phyloP scores from a whole-genome alignment of 1,140 invertebrate species.

The Bicyclus anynana region DNA sequence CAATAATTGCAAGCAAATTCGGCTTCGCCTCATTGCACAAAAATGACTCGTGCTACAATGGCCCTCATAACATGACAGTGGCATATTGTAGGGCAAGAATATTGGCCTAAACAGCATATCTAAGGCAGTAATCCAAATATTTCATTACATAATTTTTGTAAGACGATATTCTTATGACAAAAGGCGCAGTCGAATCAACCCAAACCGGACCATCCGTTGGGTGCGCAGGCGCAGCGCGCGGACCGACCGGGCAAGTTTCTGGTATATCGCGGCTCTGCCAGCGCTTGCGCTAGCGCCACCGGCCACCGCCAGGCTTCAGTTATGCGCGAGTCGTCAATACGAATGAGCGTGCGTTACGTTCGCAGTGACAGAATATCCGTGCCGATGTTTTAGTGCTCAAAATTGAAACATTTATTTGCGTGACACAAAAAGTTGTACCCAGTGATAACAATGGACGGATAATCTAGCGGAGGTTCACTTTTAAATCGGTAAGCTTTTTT shows the following conservation, averaged over 20 bases:
- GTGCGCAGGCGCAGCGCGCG: constrained; percentile 47
- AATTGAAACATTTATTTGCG: constrained; percentile 38
- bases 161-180: constrained; percentile 60
- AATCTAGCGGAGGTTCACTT: constrained; percentile 10
- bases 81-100: too few relatives aligned
- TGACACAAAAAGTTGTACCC: constrained; percentile 34
- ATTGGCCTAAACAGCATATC: constrained; percentile 3
- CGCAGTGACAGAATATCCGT: constrained; percentile 35
- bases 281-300: too few relatives aligned
- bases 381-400: constrained; percentile 51
- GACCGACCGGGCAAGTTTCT: constrained; percentile 52
- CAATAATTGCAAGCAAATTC: too few relatives aligned
- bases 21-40: too few relatives aligned
- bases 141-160: constrained; percentile 55
- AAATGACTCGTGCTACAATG: too few relatives aligned
- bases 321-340: constrained; percentile 43
- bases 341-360: constrained; percentile 33
- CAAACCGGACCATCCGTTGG: constrained; percentile 61
- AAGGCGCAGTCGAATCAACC: constrained; percentile 58
- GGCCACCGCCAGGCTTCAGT: constrained; percentile 39
- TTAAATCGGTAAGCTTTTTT: constrained; percentile 6
- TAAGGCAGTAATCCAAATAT: constrained; percentile 7
- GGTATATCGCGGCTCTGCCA: not conserved
- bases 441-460: constrained; percentile 45
- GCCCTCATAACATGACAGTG: too few relatives aligned